These are phyloP conservation scores for Gonioctena quinquepunctata DNA, from an alignment of 1,140 invertebrate species.

Conservation along the genomic window DNA sequence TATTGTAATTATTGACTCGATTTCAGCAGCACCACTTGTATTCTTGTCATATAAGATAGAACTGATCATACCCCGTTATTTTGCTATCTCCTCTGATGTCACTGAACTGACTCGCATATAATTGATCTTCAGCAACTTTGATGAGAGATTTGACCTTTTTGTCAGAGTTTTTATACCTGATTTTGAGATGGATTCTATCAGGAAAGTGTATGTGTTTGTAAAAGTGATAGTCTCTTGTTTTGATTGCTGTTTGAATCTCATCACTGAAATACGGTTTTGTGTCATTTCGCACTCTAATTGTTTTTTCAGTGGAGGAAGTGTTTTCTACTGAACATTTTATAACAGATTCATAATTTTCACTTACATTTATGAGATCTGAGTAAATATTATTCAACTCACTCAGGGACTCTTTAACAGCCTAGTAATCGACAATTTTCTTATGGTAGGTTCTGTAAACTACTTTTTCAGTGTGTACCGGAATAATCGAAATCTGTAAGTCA, in stretches of 20 bases:
- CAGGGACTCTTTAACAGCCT: not conserved
- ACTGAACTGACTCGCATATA: not conserved
- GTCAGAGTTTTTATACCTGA: not conserved
- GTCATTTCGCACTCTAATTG: not conserved
- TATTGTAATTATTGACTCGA: not conserved
- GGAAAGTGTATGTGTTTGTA: not conserved
- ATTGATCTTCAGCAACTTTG: not conserved
- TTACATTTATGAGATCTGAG: not conserved
- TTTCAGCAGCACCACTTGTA: not conserved
- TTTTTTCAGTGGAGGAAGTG: not conserved
- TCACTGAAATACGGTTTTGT: not conserved
- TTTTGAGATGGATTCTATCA: not conserved
- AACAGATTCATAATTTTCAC: not conserved
- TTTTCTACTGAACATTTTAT: not conserved
- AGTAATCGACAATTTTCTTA: not conserved
- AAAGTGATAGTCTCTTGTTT: not conserved
- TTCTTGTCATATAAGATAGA: not conserved
- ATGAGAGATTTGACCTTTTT: not conserved
- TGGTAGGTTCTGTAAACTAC: not conserved
- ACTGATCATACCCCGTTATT: not conserved
- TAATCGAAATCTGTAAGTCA: not conserved
- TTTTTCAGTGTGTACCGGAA: not conserved
- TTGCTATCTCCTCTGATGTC: not conserved
- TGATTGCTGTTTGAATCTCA: not conserved
- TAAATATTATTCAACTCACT: not conserved